phyloP scores from a whole-genome alignment of 2,113 vertebrate species.

The Hippocampus abdominalis region DNA sequence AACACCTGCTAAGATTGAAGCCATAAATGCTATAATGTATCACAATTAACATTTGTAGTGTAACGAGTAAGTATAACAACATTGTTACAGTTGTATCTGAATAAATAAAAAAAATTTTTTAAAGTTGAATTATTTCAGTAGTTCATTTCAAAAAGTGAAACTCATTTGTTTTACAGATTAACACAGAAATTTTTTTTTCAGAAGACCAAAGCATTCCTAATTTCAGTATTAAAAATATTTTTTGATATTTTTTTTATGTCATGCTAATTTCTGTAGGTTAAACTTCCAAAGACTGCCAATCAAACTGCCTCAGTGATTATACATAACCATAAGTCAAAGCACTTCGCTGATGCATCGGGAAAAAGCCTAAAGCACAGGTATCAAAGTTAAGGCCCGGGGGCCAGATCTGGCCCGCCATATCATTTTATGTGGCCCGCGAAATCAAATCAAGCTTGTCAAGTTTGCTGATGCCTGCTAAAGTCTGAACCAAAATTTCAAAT shows the following conservation, averaged over 20 bases:
- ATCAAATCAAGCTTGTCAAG: not conserved
- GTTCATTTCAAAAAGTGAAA: not conserved
- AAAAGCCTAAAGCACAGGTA: not conserved
- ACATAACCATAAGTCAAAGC: not conserved
- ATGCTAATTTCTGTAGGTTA: not conserved
- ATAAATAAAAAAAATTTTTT: not conserved
- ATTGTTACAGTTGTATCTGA: not conserved
- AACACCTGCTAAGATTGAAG: not conserved
- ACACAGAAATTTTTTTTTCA: not conserved
- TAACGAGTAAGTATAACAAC: not conserved
- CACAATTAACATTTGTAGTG: not conserved
- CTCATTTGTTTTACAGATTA: not conserved
- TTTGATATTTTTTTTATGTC: not conserved
- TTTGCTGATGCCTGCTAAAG: too few relatives aligned
- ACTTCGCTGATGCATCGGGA: not conserved
- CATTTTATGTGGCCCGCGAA: too few relatives aligned
- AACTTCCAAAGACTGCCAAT: not conserved
- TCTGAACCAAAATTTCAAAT: too few relatives aligned
- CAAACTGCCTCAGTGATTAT: not conserved
- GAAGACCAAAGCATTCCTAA: not conserved
- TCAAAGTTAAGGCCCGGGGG: too few relatives aligned
- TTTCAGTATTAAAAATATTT: not conserved
- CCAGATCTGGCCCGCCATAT: too few relatives aligned
- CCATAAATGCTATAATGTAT: not conserved
- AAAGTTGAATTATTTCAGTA: not conserved